Base-by-base conservation (phyloP, 2,888 invertebrate genomes). In the Phortica okadai region DNA sequence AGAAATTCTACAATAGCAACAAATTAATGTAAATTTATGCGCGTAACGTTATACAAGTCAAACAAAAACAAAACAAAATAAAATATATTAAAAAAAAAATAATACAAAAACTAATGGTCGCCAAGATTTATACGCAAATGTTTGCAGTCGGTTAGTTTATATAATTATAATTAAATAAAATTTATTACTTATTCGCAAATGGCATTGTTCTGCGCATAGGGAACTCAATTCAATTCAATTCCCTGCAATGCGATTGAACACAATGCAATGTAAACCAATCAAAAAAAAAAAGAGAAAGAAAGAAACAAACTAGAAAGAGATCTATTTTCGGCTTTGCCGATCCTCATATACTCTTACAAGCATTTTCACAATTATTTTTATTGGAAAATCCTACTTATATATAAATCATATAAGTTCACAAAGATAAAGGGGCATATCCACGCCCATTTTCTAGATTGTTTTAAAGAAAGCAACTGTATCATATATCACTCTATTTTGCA, bases 111-210 rank as follows among this genome's bases (percentile, higher is more conserved):
- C 11, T 1, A 10, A 54, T 14, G 11, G 3, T n/a, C n/a, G 54
- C 54, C 54, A 54, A n/a, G 54, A 54, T 54, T 54, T 14, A 54
- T 54, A n/a, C 54, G 54, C 54, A n/a, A 10, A 54, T 54, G n/a
- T 54, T 54, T 54, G 54, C 54, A 16, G 7, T 59, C 21, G 4
- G 14, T 8, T 59, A 11, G 59, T 21, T 59, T 59, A 59, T 21
- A 16, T 21, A 59, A 59, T 59, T 59, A 59, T 59, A 59, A 59
- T 59, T 59, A 59, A 59, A 59, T 59, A 59, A 21, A 59, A 59
- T 59, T 59, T 59, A 59, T 59, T 59, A n/a, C 2, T n/a, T 16
- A 59, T 59, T 59, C 7, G 21, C 21, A n/a, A 33, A 8, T 59
- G n/a, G 59, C 59, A 59, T 59, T 59, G 59, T 59, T 6, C 14